A percentile compares a stretch with the other conserved stretches of the same genome.
These are phyloP conservation scores for Alces alces DNA, from an alignment of 2,113 vertebrate genomes.

Conservation along the genomic window DNA sequence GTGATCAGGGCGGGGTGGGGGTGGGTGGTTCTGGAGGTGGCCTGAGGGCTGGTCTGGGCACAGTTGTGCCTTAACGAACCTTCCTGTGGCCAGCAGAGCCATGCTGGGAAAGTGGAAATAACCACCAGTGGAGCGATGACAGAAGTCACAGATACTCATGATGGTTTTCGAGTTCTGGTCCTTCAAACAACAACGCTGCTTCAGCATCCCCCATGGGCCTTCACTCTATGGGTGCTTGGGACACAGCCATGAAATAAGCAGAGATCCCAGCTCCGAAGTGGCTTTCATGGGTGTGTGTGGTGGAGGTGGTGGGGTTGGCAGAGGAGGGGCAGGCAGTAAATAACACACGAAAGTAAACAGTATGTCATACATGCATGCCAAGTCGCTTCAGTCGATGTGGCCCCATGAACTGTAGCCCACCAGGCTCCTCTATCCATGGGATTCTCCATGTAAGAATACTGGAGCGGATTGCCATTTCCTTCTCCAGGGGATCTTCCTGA, in stretches of 20 bases:
- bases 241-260: background rate
- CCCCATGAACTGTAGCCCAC: background rate
- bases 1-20: background rate
- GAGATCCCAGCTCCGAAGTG: background rate
- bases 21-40: background rate
- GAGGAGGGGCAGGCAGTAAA: background rate
- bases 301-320: fast-evolving
- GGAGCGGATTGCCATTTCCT: background rate
- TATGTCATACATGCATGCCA: background rate
- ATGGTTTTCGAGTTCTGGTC: background rate
- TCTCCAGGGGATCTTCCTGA: background rate
- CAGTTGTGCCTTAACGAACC: background rate
- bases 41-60: background rate
- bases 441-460: background rate
- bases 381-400: background rate
- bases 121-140: background rate
- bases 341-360: background rate
- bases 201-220: background rate
- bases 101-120: background rate
- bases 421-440: background rate
- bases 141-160: background rate
- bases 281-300: background rate
- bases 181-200: background rate
- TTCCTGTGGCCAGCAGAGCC: background rate
- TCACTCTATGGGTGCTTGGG: background rate